phyloP scores from a whole-genome alignment of 2,113 vertebrate genomes.

The Aegithalos caudatus region DNA sequence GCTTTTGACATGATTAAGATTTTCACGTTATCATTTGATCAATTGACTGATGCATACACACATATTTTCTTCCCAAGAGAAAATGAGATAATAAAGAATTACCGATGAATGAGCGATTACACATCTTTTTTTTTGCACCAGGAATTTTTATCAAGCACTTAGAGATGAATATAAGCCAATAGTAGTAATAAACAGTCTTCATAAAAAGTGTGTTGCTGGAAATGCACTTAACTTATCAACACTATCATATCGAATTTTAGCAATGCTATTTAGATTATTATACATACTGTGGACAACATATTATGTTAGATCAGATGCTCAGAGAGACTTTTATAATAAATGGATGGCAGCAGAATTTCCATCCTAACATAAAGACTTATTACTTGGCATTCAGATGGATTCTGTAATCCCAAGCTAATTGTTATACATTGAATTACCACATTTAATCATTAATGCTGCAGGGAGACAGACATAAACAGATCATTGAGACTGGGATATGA shows the following conservation, averaged over 20 bases:
- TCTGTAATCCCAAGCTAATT: slow-evolving; percentile 50
- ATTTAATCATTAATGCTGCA: slow-evolving; percentile 51
- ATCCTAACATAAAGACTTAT: slow-evolving; percentile 18
- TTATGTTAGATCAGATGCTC: slow-evolving; percentile 27
- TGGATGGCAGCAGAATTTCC: slow-evolving; percentile 28
- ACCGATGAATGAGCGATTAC: slow-evolving; percentile 29
- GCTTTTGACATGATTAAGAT: slow-evolving; percentile 27
- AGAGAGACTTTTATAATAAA: slow-evolving; percentile 39
- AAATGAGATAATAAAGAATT: slow-evolving; percentile 50
- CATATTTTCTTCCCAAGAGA: slow-evolving; percentile 11
- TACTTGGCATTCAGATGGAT: slow-evolving; percentile 36
- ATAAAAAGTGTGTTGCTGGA: slow-evolving; percentile 20
- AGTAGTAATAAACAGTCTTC: slow-evolving; percentile 32
- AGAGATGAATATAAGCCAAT: slow-evolving; percentile 11
- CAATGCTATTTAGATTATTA: slow-evolving; percentile 39
- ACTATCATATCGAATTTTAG: slow-evolving; percentile 34
- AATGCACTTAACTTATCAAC: slow-evolving; percentile 54
- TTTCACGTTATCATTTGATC: slow-evolving; percentile 13
- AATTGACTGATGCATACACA: slow-evolving; percentile 30
- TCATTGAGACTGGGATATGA: not conserved
- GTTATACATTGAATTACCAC: slow-evolving; percentile 37
- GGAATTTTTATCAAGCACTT: slow-evolving; percentile 45
- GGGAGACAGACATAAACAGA: slow-evolving; percentile 40
- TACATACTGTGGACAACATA: slow-evolving; percentile 8
- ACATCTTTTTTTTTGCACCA: not conserved